Conservation (phyloP, 2,113 vertebrate species). For the Telmatochromis bifrenatus region DNA sequence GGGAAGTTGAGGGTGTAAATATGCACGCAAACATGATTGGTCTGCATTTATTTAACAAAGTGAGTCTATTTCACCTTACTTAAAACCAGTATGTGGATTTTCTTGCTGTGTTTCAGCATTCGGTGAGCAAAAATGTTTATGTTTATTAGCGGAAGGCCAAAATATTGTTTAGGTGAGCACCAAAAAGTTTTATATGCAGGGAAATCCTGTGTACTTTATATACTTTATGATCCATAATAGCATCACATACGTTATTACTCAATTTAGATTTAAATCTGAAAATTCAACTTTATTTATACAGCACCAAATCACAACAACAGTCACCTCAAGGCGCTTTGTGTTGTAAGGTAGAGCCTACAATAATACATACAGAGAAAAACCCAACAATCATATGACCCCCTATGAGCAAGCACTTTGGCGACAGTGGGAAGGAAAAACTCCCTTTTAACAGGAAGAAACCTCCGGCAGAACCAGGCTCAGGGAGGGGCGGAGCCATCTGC, state of each 20-base stretch:
- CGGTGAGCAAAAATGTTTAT: neutral
- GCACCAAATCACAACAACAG: neutral
- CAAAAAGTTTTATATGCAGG: neutral
- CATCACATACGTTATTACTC: neutral
- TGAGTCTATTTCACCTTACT: neutral
- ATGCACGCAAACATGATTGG: neutral
- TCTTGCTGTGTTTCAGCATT: neutral
- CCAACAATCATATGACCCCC: neutral
- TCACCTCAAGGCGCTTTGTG: fast-evolving
- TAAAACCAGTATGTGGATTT: neutral
- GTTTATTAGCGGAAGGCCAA: neutral
- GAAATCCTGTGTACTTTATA: neutral
- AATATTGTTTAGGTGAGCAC: neutral
- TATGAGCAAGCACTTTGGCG: fast-evolving
- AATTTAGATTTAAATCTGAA: neutral
- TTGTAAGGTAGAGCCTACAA: fast-evolving
- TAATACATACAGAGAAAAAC: neutral
- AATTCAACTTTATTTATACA: neutral
- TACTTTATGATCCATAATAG: neutral
- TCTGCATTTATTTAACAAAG: neutral
- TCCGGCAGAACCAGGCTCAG: neutral
- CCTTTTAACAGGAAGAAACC: neutral
- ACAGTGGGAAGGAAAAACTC: neutral
- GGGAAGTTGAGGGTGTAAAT: neutral
- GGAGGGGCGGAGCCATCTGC: neutral